These are phyloP conservation scores for Clarias fuscus DNA, from an alignment of 2,797 vertebrate species.

Conservation along the genomic window DNA sequence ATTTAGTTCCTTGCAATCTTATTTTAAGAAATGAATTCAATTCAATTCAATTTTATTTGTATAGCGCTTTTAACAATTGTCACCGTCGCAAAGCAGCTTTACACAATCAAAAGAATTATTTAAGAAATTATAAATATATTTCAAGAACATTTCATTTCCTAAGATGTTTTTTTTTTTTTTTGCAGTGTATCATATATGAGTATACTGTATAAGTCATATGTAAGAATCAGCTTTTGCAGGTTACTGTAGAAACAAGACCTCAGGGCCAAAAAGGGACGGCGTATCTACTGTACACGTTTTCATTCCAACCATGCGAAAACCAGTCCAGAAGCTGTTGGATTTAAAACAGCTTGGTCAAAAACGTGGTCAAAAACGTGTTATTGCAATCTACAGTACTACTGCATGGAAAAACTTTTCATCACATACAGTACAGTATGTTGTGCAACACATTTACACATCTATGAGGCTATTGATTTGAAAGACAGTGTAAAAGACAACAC, in stretches of 20 bases:
- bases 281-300: neutral
- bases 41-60: too few species aligned
- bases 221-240: neutral
- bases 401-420: neutral
- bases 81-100: too few species aligned
- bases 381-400: neutral
- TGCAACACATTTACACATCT: neutral
- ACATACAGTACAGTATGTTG: neutral
- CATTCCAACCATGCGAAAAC: neutral
- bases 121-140: too few species aligned
- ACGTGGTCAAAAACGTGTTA: neutral
- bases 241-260: neutral
- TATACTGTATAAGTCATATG: constrained; percentile 2
- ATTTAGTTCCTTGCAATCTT: neutral
- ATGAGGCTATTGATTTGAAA: neutral
- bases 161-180: too few species aligned
- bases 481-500: neutral
- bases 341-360: neutral
- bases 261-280: neutral
- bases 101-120: too few species aligned
- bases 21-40: too few species aligned
- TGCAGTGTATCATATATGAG: neutral
- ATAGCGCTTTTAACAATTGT: too few species aligned
- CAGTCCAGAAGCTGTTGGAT: neutral
- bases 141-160: too few species aligned